phyloP scores from a whole-genome alignment of 2,888 invertebrate genomes.

The Drosophila nr. fundita region DNA sequence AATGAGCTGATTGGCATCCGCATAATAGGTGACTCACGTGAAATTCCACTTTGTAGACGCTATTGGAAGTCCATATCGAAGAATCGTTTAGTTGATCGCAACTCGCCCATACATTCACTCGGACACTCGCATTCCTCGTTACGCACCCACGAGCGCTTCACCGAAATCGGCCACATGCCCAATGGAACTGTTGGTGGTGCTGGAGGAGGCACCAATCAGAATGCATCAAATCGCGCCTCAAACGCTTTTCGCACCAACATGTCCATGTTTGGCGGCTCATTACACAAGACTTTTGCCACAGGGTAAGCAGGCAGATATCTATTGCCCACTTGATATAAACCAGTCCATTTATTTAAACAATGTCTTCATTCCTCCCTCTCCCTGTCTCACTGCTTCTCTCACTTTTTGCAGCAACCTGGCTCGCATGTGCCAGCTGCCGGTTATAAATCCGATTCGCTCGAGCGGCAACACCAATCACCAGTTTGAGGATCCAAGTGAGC shows the following conservation, averaged over 20 bases:
- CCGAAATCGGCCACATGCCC: constrained; percentile 83
- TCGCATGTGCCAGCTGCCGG: constrained; percentile 85
- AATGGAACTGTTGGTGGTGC: constrained; percentile 63
- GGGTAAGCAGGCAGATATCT: constrained; percentile 85
- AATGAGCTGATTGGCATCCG: neutral
- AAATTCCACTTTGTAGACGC: constrained; percentile 85
- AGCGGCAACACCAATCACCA: constrained; percentile 84
- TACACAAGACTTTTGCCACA: constrained; percentile 89
- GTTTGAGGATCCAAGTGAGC: constrained; percentile 96
- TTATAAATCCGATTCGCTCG: constrained; percentile 86
- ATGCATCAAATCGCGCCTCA: constrained; percentile 79
- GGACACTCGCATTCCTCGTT: constrained; percentile 84
- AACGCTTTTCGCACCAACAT: constrained; percentile 83
- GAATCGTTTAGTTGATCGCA: constrained; percentile 87
- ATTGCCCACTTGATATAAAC: constrained; percentile 27
- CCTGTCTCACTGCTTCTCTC: neutral
- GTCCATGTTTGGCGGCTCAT: constrained; percentile 89
- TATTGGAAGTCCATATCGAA: constrained; percentile 92
- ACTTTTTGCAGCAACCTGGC: constrained; percentile 82
- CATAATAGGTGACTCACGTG: neutral
- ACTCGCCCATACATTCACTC: constrained; percentile 85
- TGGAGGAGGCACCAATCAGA: constrained; percentile 55
- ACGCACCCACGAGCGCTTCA: constrained; percentile 85
- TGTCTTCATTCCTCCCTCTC: neutral
- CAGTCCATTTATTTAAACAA: constrained; percentile 48